Evolutionary conservation across 2,888 invertebrate genomes (phyloP), one percentile per base, ranked within the genome.

Genomic region (Liodrosophila aerea): DNA sequence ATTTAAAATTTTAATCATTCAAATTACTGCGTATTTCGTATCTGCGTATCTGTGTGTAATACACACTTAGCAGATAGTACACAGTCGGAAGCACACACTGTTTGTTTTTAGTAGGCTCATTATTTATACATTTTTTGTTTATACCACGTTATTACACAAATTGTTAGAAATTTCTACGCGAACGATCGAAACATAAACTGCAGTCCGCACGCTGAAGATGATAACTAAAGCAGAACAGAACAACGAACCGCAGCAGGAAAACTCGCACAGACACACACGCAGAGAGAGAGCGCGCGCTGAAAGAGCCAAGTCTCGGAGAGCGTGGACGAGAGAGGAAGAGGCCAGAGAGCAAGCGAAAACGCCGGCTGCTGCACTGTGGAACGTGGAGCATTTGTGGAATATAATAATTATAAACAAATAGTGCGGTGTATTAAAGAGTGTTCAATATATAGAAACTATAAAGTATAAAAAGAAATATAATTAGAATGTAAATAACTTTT

Each of bases 201-300:
- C 58, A 60, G 54, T 40, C 43, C 57, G 64, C 76, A 64, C 64
- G 73, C 64, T 41, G 34, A 73, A 58, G 57, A 44, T 47, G 52
- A 69, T 47, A 72, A 78, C 75, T 62, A 50, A 81, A 81, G 50
- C 67, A 12, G 52, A 81, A 51, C 67, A 12, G 52, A 43, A 36
- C 46, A 52, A 56, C 56, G 62, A 62, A 64, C 69, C 50, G 39
- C 64, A 63, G 39, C 67, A 45, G 70, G 62, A 53, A 78, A 78
- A 63, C 56, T 50, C 58, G 75, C 11, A 63, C 22, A 22, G 22
- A 46, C 58, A 60, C 56, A 50, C 33, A 11, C 11, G 11, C 7
- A 1, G 52, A 33, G 57, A 53, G 33, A 22, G 56, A 12, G 8
- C 15, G 11, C 13, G 34, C 3, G 12, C 31, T 22, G 12, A 7